Evolutionary conservation across 2,797 vertebrate genomes (phyloP).

Genomic region (Pelodytes ibericus): DNA sequence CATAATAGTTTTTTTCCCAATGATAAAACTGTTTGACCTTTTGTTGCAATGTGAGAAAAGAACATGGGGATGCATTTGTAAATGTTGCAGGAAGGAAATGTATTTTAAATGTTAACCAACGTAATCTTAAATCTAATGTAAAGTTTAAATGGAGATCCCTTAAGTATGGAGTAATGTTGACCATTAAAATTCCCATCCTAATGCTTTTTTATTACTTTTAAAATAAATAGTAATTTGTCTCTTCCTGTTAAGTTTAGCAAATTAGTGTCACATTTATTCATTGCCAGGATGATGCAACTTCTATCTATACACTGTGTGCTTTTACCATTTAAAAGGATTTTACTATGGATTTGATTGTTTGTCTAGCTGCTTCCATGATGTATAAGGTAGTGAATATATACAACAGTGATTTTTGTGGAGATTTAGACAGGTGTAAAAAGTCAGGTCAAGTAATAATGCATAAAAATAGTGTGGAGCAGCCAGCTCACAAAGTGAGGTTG

Average conservation of each 20-base stretch:
- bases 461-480: too few species aligned
- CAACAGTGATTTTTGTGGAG: too few species aligned
- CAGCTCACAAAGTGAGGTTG: too few species aligned
- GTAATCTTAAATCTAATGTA: background rate
- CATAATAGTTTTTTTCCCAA: background rate
- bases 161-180: background rate
- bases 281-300: background rate
- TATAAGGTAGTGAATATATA: background rate
- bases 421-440: too few species aligned
- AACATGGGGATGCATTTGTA: background rate
- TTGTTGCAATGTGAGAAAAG: background rate
- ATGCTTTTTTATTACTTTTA: background rate
- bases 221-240: background rate
- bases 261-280: background rate
- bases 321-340: background rate
- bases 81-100: background rate
- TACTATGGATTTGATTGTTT: background rate
- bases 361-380: background rate
- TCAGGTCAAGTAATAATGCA: too few species aligned
- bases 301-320: too few species aligned
- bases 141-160: background rate
- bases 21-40: background rate
- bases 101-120: background rate
- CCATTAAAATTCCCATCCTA: background rate
- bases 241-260: too few species aligned